phyloP scores from a whole-genome alignment of 2,797 vertebrate genomes.

The Takifugu ocellatus region DNA sequence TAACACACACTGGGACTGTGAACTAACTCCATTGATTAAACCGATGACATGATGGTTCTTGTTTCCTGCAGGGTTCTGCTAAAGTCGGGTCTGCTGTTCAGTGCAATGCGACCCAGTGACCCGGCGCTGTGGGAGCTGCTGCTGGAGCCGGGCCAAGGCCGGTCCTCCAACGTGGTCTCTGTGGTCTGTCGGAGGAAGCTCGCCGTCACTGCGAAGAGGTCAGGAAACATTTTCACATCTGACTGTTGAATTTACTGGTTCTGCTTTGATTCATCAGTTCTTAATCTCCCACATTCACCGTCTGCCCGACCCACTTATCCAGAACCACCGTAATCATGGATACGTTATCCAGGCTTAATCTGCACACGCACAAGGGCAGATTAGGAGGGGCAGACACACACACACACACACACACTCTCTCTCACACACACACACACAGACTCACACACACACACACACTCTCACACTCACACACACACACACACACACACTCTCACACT shows the following conservation, averaged over 20 bases:
- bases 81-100: constrained; percentile 71
- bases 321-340: constrained; percentile 74
- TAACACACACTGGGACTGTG: too few species aligned
- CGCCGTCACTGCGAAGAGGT: constrained; percentile 69
- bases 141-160: constrained; percentile 63
- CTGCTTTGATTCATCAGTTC: constrained; percentile 19
- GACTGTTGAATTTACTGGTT: neutral
- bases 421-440: neutral
- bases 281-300: constrained; percentile 22
- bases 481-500: neutral
- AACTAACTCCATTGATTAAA: constrained; percentile 46
- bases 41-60: constrained; percentile 48
- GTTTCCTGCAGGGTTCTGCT: constrained; percentile 60
- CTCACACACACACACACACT: neutral
- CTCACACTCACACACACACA: neutral
- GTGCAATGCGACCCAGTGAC: constrained; percentile 69
- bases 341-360: constrained; percentile 75
- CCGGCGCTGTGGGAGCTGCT: constrained; percentile 68
- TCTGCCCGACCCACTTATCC: constrained; percentile 73
- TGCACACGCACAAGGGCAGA: constrained; percentile 64
- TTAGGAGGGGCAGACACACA: constrained; percentile 64
- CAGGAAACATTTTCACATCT: constrained; percentile 29
- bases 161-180: constrained; percentile 60
- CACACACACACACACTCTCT: too few species aligned
- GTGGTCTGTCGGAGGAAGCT: constrained; percentile 71